phyloP scores from a whole-genome alignment of 2,888 invertebrate genomes.

The Conus canariensis region DNA sequence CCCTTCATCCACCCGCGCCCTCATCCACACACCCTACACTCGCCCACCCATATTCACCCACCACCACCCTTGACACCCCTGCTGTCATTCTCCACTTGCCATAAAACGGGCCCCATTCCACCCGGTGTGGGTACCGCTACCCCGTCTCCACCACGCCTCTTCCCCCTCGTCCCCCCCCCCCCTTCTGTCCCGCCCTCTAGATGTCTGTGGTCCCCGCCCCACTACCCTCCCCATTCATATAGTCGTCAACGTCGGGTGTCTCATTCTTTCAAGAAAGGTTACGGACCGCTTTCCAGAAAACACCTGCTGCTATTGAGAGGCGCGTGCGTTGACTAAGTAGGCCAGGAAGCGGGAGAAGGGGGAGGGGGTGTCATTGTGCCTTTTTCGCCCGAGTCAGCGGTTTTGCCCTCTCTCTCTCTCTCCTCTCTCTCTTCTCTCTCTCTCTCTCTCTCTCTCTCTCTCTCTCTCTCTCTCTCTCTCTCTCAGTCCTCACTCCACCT shows the following conservation, averaged over 20 bases:
- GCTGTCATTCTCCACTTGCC: too few relatives aligned
- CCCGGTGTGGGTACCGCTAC: neutral
- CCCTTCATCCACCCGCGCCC: neutral
- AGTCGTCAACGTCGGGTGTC: neutral
- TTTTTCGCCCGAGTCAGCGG: constrained; percentile 11
- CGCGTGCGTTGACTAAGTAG: neutral
- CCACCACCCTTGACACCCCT: too few relatives aligned
- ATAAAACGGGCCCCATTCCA: too few relatives aligned
- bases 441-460: too few relatives aligned
- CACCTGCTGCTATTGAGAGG: neutral
- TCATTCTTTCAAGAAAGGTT: neutral
- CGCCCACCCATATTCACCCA: too few relatives aligned
- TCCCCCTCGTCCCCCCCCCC: neutral
- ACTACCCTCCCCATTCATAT: too few relatives aligned
- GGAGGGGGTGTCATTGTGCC: neutral
- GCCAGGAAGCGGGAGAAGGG: neutral
- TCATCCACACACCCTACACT: neutral
- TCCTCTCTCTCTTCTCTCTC: too few relatives aligned
- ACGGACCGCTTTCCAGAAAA: neutral
- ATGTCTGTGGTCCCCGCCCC: neutral
- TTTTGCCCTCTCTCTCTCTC: neutral
- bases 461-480: too few relatives aligned
- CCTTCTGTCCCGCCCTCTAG: neutral
- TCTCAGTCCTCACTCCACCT: too few relatives aligned
- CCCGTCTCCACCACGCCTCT: neutral